Percentiles rank a stretch among this genome's conserved stretches.
phyloP scores from a whole-genome alignment of 2,888 invertebrate species.

The Leptinotarsa haldemani region DNA sequence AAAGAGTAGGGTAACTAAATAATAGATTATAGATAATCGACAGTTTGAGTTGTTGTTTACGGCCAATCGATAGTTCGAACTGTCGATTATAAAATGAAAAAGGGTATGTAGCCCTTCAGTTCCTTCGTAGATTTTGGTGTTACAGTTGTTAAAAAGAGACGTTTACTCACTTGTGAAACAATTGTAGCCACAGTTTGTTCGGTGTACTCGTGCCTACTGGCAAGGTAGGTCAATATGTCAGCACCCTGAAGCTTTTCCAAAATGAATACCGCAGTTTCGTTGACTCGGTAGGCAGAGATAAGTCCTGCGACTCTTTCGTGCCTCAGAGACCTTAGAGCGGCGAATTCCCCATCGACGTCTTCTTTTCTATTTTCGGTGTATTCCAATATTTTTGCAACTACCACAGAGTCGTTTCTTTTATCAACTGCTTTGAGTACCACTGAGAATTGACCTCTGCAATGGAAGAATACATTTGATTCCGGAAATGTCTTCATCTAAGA shows the following conservation, averaged over 20 bases:
- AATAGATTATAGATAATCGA: no score
- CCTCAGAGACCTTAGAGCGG: conserved; percentile 81
- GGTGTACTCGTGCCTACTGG: conserved; percentile 88
- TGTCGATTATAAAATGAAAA: no score
- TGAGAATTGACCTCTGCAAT: conserved; percentile 83
- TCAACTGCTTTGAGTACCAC: conserved; percentile 86
- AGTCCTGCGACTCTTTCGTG: conserved; percentile 89
- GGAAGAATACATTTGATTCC: conserved; percentile 5
- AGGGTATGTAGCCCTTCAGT: no score
- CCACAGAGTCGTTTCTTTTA: conserved; percentile 78
- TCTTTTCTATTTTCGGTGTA: conserved; percentile 74
- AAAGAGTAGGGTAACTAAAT: no score
- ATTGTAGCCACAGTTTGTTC: conserved; percentile 93
- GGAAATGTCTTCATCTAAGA: neutral
- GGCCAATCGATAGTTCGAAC: no score
- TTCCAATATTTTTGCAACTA: conserved; percentile 87
- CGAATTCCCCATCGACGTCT: conserved; percentile 83
- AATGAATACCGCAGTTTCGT: conserved; percentile 79
- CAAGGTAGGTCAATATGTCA: conserved; percentile 89
- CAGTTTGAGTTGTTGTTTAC: no score
- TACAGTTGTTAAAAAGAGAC: no score
- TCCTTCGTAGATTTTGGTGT: no score
- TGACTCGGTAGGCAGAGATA: conserved; percentile 77
- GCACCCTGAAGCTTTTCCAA: conserved; percentile 91
- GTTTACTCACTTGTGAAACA: conserved; percentile 75